Base-by-base conservation (phyloP, 2,888 invertebrate species). In the Steinernema scapterisci region DNA sequence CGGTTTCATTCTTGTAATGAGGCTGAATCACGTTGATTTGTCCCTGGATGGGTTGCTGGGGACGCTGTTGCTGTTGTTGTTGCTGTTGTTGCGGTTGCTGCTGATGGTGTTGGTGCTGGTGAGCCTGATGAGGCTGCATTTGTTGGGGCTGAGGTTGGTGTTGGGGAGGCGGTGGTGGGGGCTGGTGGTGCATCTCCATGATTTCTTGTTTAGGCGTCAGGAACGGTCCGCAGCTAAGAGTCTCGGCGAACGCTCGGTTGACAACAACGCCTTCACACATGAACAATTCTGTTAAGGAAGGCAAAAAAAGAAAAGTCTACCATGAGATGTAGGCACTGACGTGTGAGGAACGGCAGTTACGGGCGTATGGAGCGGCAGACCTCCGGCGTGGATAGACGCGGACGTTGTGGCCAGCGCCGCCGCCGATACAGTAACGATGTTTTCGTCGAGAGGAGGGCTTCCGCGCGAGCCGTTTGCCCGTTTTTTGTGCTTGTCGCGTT, bases 401-500 rank as follows among this genome's bases (percentile, higher is more conserved):
- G 63, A 63, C 16, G 63, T 63, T 6, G 63, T 63, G 31, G 63
- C 63, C 21, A 63, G 63, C 7, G 63, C 38, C 1, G 63, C 27
- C 16, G 63, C 63, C 9, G 63, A 63, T 63, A 63, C 63, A 31
- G 63, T 63, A 63, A 63, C 63, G n/a, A 63, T 38, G 63, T 63
- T 63, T 38, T 63, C 63, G 38, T 63, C 63, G 16, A 63, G 9
- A 25, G 63, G 63, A 1, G 63, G 63, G 31, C 63, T 63, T 63
- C 63, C 63, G 3, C 63, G 27, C 1, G 63, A 63, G 9, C 63
- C 63, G 38, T 52, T 48, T 11, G 82, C 78, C 21, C 79, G 78
- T 75, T 83, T 83, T 76, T 83, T 82, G 76, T 83, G 83, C 71
- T 83, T 83, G 74, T 83, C 83, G n/a, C 83, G 73, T 71, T 83